Evolutionary conservation across 2,888 invertebrate genomes (phyloP).

Genomic region (Macaria notata): DNA sequence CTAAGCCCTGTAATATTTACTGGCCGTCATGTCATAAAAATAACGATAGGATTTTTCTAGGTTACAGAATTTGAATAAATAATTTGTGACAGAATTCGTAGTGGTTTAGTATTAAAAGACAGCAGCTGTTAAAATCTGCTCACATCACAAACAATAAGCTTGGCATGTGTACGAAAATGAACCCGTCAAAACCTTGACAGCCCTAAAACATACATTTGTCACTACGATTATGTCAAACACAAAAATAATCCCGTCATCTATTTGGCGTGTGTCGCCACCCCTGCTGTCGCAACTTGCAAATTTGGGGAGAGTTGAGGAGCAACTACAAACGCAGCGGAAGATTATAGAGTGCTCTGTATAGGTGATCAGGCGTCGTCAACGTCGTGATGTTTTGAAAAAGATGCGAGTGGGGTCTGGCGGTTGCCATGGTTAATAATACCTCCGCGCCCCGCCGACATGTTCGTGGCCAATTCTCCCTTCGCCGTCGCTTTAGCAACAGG

Average conservation of each 20-base stretch:
- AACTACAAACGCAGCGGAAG: constrained; percentile 61
- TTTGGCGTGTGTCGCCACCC: constrained; percentile 72
- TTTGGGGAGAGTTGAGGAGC: constrained; percentile 62
- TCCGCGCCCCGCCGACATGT: constrained; percentile 53
- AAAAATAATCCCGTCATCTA: constrained; percentile 82
- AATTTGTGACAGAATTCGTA: not conserved
- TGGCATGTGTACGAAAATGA: constrained; percentile 50
- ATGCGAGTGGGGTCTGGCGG: constrained; percentile 59
- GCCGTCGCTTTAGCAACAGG: constrained; percentile 67
- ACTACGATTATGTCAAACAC: constrained; percentile 82
- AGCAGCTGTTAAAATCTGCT: constrained; percentile 35
- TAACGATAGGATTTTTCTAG: not conserved
- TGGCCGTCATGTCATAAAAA: too few relatives aligned
- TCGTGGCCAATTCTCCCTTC: constrained; percentile 26
- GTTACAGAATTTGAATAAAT: not conserved
- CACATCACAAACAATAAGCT: constrained; percentile 40
- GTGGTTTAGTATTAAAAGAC: not conserved
- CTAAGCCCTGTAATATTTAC: not conserved
- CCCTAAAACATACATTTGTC: constrained; percentile 77
- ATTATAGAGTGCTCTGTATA: constrained; percentile 74
- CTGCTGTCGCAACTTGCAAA: constrained; percentile 72
- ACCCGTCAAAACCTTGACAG: constrained; percentile 63
- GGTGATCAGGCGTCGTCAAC: constrained; percentile 74
- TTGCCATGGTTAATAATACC: constrained; percentile 79
- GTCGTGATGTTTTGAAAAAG: constrained; percentile 71